Evolutionary conservation across 2,797 vertebrate genomes (phyloP).

Genomic region (Sebastiscus tertius): DNA sequence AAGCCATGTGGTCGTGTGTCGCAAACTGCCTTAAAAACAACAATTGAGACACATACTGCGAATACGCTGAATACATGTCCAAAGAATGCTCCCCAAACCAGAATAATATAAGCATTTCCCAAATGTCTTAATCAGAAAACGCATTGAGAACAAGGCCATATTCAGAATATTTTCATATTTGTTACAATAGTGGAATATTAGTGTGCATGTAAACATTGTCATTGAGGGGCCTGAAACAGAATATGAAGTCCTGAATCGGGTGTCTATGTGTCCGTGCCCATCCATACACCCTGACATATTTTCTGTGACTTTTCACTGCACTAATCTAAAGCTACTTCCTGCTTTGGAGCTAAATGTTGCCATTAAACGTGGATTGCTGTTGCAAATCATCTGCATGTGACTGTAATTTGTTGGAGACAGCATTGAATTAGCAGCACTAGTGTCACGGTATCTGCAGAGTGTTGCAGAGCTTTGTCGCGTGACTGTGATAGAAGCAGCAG

Average conservation of each 20-base stretch:
- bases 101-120: not conserved
- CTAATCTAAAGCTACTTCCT: not conserved
- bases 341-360: not conserved
- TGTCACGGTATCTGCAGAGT: not conserved
- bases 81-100: not conserved
- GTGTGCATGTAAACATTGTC: not conserved
- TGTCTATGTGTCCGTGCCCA: fast-evolving
- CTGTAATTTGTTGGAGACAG: not conserved
- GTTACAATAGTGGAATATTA: fast-evolving
- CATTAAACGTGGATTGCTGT: not conserved
- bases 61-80: not conserved
- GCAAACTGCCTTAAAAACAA: not conserved
- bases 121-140: fast-evolving
- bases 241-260: not conserved
- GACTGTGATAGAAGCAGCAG: not conserved
- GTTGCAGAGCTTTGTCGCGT: not conserved
- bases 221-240: not conserved
- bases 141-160: not conserved
- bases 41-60: not conserved
- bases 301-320: not conserved
- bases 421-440: not conserved
- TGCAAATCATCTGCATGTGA: not conserved
- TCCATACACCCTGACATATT: not conserved
- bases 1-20: fast-evolving
- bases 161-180: not conserved